phyloP scores from a whole-genome alignment of 2,113 vertebrate genomes.

The Eidolon helvum region DNA sequence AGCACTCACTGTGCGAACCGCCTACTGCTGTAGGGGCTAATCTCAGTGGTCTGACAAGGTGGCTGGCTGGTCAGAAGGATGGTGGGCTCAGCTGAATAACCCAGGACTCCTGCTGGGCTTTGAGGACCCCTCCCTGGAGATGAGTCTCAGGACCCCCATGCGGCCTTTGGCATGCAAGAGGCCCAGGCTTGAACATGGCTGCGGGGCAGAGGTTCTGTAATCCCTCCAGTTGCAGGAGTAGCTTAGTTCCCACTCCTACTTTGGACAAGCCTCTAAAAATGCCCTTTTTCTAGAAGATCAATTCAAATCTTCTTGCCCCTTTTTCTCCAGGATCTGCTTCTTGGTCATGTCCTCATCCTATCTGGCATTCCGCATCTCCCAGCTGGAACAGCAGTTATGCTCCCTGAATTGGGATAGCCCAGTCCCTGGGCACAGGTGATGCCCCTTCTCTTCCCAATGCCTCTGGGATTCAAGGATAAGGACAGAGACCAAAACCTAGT shows the following conservation, averaged over 20 bases:
- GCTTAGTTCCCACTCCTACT: neutral
- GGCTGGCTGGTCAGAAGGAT: neutral
- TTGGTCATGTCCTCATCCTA: conserved; percentile 94
- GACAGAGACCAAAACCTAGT: neutral
- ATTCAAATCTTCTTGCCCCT: neutral
- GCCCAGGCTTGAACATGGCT: neutral
- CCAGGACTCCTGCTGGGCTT: neutral
- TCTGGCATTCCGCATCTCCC: conserved; percentile 94
- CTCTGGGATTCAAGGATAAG: neutral
- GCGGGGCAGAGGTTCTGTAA: neutral
- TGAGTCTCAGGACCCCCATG: neutral
- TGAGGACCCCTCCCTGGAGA: neutral
- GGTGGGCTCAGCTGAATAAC: neutral
- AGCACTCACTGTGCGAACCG: neutral
- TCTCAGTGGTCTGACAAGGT: neutral
- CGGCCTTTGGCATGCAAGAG: neutral
- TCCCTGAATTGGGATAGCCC: conserved; percentile 82
- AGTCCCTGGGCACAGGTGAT: conserved; percentile 82
- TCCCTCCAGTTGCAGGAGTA: neutral
- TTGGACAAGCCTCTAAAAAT: neutral
- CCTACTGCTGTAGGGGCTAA: neutral
- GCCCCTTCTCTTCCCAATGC: neutral
- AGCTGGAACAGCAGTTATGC: conserved; percentile 93
- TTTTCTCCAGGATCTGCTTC: conserved; percentile 85
- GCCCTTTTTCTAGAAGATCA: neutral